A percentile compares a stretch with the other conserved stretches of the same genome.
Evolutionary conservation across 2,888 invertebrate species (phyloP).

Genomic region (Volucella zonaria): DNA sequence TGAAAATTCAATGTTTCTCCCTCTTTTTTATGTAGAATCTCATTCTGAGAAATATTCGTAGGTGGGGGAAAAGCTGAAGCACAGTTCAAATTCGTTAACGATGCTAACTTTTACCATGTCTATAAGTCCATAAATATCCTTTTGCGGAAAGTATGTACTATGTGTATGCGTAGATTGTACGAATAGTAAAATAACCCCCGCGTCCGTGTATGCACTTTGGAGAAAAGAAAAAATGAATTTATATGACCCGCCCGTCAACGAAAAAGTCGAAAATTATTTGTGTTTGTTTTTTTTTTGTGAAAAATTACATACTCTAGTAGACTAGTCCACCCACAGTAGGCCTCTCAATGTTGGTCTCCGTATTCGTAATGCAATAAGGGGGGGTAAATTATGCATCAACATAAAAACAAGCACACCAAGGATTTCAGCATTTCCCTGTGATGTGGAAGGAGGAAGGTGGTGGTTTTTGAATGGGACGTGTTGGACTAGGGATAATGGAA

Average conservation of each 20-base stretch:
- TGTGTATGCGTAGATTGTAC: constrained; percentile 6
- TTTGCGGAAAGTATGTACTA: not conserved
- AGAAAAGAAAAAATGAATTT: constrained; percentile 65
- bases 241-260: constrained; percentile 38
- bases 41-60: constrained; percentile 1
- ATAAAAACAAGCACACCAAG: constrained; percentile 56
- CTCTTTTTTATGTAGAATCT: constrained; percentile 53
- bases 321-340: not conserved
- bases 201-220: constrained; percentile 59
- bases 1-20: constrained; percentile 24
- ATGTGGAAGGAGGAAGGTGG: not conserved
- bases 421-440: not conserved
- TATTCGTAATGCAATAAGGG: constrained; percentile 48
- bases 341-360: not conserved
- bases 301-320: not conserved
- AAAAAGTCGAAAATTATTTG: constrained; percentile 22
- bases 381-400: constrained; percentile 58
- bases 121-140: constrained; percentile 61
- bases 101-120: constrained; percentile 57
- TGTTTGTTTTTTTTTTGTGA: not conserved
- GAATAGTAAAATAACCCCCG: too few species aligned
- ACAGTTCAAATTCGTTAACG: constrained; percentile 58
- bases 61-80: not conserved
- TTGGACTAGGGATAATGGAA: constrained; percentile 18
- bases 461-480: not conserved